These are phyloP conservation scores for Nycticryphes semicollaris DNA, from an alignment of 2,113 vertebrate species.

Conservation along the genomic window DNA sequence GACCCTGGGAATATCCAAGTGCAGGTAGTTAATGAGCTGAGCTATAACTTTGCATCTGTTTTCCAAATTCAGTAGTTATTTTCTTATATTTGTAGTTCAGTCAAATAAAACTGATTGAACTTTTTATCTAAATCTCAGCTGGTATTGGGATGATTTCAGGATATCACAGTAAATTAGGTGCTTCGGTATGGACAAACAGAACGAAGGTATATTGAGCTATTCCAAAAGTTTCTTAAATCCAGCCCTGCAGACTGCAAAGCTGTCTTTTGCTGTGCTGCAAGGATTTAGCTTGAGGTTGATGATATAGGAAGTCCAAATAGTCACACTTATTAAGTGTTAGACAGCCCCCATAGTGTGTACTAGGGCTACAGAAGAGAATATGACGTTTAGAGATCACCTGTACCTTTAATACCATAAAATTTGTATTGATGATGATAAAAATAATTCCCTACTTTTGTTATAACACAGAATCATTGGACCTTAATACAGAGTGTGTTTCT, in stretches of 20 bases:
- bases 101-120: background rate
- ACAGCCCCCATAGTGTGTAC: rapidly evolving
- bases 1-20: background rate
- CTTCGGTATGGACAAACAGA: background rate
- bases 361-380: background rate
- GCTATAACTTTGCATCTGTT: background rate
- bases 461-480: background rate
- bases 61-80: background rate
- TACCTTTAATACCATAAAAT: background rate
- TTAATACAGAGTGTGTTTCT: background rate
- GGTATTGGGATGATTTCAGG: background rate
- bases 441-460: background rate
- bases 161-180: background rate
- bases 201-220: background rate
- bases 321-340: background rate
- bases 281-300: background rate
- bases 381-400: background rate
- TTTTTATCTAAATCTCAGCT: background rate
- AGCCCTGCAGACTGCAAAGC: background rate
- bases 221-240: background rate
- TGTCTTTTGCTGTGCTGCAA: background rate
- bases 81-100: background rate
- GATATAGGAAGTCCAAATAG: background rate
- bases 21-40: background rate
- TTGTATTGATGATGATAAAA: background rate